These are phyloP conservation scores for Manduca sexta DNA, from an alignment of 1,140 invertebrate genomes.

Conservation along the genomic window DNA sequence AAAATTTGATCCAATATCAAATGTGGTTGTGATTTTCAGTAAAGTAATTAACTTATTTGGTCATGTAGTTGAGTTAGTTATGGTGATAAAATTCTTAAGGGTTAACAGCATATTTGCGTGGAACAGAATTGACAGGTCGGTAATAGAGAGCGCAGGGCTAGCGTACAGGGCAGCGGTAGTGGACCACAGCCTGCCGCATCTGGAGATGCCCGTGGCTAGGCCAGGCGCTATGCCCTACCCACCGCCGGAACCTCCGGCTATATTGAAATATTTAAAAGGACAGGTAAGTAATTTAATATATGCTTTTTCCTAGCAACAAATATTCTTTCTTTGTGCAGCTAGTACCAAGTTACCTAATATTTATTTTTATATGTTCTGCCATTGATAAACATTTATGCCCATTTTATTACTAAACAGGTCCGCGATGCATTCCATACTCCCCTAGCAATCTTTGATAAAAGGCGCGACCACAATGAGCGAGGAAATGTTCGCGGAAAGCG, in stretches of 20 bases:
- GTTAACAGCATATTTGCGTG: background rate
- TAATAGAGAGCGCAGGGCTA: slow-evolving; percentile 61
- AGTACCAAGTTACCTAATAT: no score
- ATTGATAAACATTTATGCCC: no score
- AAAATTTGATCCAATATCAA: no score
- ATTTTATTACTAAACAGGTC: no score
- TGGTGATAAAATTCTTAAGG: no score
- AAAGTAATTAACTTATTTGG: no score
- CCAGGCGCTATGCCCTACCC: slow-evolving; percentile 46
- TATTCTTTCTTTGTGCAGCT: no score
- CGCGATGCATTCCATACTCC: slow-evolving; percentile 91
- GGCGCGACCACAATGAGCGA: slow-evolving; percentile 92
- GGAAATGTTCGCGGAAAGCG: slow-evolving; percentile 89
- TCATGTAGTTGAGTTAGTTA: no score
- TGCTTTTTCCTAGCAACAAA: background rate
- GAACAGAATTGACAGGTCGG: slow-evolving; percentile 64
- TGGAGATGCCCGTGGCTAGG: slow-evolving; percentile 19
- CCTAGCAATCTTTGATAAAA: slow-evolving; percentile 91
- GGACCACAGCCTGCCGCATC: slow-evolving; percentile 33
- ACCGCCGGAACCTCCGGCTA: slow-evolving; percentile 76
- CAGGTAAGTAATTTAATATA: slow-evolving; percentile 74
- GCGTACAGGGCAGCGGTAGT: slow-evolving; percentile 56
- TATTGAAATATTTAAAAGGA: slow-evolving; percentile 90
- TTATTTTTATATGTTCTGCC: no score
- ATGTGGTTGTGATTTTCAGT: no score